Evolutionary conservation across 1,140 invertebrate species (phyloP).

Genomic region (Ditylenchus dipsaci): DNA sequence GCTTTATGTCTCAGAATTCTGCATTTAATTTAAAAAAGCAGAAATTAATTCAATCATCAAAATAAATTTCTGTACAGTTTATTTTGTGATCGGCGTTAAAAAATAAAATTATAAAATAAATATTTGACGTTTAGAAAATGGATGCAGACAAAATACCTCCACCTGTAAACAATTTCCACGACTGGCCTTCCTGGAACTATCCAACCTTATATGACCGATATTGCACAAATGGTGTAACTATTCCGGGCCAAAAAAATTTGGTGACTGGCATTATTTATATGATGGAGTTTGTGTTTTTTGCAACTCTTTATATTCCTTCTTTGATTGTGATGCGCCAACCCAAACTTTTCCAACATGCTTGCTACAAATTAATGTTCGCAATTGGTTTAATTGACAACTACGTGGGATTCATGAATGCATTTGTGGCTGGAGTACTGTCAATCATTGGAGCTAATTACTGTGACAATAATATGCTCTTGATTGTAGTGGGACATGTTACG

Average conservation of each 20-base stretch:
- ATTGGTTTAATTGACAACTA: neutral
- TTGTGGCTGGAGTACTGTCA: neutral
- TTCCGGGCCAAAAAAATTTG: neutral
- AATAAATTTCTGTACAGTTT: too few species aligned
- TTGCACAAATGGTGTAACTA: neutral
- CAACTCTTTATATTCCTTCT: neutral
- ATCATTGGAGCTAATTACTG: neutral
- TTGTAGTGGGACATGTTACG: neutral
- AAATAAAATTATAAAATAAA: too few species aligned
- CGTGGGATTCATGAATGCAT: neutral
- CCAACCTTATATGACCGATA: neutral
- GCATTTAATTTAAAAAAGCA: too few species aligned
- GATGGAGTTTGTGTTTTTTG: neutral
- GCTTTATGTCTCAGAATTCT: too few species aligned
- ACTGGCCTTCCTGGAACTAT: neutral
- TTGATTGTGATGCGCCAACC: neutral
- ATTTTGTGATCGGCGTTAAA: too few species aligned
- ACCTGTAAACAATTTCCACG: neutral
- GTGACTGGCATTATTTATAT: neutral
- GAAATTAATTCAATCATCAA: too few species aligned
- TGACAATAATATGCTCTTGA: neutral
- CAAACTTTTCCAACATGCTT: neutral
- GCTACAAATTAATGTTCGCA: neutral
- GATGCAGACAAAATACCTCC: too few species aligned
- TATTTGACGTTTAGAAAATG: too few species aligned